Base-by-base conservation (phyloP, 1,140 invertebrate genomes). In the Sarcophaga bullata region DNA sequence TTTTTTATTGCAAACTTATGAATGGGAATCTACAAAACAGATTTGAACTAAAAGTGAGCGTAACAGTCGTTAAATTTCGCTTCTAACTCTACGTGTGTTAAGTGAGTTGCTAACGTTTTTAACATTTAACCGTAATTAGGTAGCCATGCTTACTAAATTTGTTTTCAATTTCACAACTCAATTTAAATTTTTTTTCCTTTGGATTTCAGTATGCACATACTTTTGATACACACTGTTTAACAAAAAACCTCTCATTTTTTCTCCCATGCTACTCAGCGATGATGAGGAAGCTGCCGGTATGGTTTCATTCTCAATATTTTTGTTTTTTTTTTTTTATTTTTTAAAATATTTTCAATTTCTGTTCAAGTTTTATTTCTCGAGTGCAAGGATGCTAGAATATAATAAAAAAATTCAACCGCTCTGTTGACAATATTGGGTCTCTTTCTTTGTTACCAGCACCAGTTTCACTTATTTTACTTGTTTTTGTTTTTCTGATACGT, bases 361-460 rank as follows among this genome's bases (percentile, higher is more conserved):
- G 46, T 68, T 58, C n/a, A 19, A 25, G 17, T 19, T 19, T 25
- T 81, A 6, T 72, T 81, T 19, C 8, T 7, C 52, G 13, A 50
- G 17, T 15, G 19, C 52, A 37, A 15, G 49, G 47, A 50, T 47
- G 46, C 76, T 80, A 15, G 11, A 78, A 78, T 78, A 37, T 46
- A 78, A 78, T 46, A 25, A 25, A 10, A 25, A 25, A 10, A 78
- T 19, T n/a, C 17, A 68, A 78, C 75, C 75, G 49, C 75, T 52
- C 50, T 78, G 75, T 78, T 78, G 75, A 78, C 75, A 78, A 78
- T 78, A 50, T 78, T 78, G 15, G 52, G 10, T 17, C 25, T 19
- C 3, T 19, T 52, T 25, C 68, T 0, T 13, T 62, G 73, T 49
- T 73, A 52, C 25, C 8, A 49, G 19, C 10, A 52, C 49, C 17